Conservation (phyloP, 2,113 vertebrate species). For the Mastomys coucha region DNA sequence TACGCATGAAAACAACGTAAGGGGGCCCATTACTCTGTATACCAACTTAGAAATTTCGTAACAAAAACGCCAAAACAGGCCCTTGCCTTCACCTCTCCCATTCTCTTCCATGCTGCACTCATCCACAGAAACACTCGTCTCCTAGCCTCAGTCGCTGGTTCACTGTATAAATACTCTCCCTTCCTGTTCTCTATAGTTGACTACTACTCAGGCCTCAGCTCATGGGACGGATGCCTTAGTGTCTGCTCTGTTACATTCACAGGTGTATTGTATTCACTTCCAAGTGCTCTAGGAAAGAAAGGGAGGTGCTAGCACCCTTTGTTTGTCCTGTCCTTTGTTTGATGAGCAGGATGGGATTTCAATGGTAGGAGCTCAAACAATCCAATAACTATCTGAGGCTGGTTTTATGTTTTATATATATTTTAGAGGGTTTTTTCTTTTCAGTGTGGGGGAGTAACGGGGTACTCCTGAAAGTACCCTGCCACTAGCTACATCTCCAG, state of each 20-base stretch:
- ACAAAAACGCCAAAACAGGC: neutral
- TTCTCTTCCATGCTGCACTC: neutral
- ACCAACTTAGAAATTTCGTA: neutral
- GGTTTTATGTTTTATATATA: neutral
- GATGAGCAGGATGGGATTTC: constrained; percentile 27
- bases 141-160: neutral
- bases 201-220: neutral
- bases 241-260: neutral
- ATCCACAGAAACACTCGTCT: neutral
- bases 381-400: neutral
- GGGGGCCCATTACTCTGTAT: neutral
- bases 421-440: neutral
- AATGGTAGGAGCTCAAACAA: constrained; percentile 38
- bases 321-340: neutral
- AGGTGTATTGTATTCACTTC: neutral
- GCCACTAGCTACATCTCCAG: neutral
- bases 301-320: neutral
- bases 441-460: neutral
- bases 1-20: neutral
- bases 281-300: constrained; percentile 21
- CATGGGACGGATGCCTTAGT: neutral
- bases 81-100: neutral
- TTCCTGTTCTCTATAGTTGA: neutral
- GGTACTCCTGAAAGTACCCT: neutral
- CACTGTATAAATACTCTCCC: neutral